Base-by-base conservation (phyloP, 1,140 invertebrate species). In the Drosophila busckii region DNA sequence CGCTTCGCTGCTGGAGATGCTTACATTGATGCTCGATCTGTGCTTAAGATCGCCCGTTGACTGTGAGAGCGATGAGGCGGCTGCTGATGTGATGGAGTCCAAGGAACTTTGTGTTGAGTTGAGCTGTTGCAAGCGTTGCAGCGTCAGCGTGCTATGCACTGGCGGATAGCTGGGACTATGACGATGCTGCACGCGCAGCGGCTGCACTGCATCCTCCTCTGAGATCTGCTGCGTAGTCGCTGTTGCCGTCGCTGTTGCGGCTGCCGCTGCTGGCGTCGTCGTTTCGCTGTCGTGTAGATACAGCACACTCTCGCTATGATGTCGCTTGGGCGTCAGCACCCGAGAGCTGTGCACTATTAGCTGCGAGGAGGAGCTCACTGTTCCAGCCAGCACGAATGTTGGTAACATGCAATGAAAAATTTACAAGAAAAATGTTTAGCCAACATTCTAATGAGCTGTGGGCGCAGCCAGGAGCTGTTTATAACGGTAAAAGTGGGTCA, bases 291-390 rank as follows among this genome's bases (percentile, higher is more conserved):
- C 73, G 46, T 90, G 89, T 63, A 93, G 89, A 70, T 94, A 94
- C 7, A 94, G 84, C 4, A 94, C 93, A 73, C 93, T 94, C 84
- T 95, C 94, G 2, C 93, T 94, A 63, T 94, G 91, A 84, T 95
- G 94, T 55, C 93, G 89, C 87, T 95, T 93, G 3, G 94, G 94
- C 4, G 93, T 93, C 75, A 93, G 91, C 4, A 95, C 94, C 42
- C 93, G 89, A 13, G 94, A 92, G 67, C 94, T 95, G 67, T 95
- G 94, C 8, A 92, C 94, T 55, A 95, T 94, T 13, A 93, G 88
- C 61, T 94, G 93, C 50, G 71, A 87, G 58, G 69, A 84, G 58
- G 85, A 85, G 58, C n/a, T n/a, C n/a, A 84, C 85, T 87, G 68
- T n/a, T n/a, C n/a, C n/a, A n/a, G n/a, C n/a, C n/a, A n/a, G n/a